Base-by-base conservation (phyloP, 2,113 vertebrate genomes). In the Rhinolophus ferrumequinum region DNA sequence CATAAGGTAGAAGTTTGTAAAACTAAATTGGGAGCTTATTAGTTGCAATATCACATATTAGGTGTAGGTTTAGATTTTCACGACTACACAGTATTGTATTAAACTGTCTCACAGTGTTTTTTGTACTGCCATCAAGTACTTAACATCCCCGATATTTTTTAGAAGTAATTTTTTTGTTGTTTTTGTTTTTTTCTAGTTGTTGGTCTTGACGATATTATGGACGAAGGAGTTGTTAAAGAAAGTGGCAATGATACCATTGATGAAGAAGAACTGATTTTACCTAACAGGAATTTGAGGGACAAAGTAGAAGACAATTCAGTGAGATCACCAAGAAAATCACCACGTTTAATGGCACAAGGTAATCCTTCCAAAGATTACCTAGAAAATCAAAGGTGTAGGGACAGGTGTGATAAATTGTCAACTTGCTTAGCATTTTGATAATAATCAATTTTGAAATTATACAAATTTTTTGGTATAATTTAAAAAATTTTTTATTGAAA, bases 261-360 rank as follows among this genome's bases (percentile, higher is more conserved):
- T 95, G 98, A 98, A 7, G 99, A 98, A 97, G 99, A 99, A 79
- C 90, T 99, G 97, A 98, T 98, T 95, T 98, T 98, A 90, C 98
- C 99, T 90, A 98, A 96, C 97, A 99, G 98, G 96, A 98, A 96
- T 98, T 97, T 98, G 94, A 98, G 98, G 97, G 98, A 98, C 84
- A 99, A 98, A 96, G 95, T 97, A 96, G 98, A 98, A 92, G 98
- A 99, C 95, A 87, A 97, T 24, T 98, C 98, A 90, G 97, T 99
- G 85, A 97, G 97, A 69, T 99, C 98, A 94, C 98, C 98, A 21
- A 99, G 98, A 97, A 99, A 99, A 98, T 99, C 98, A 47, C 99
- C 99, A 90, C 98, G 98, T 98, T 98, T 99, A 98, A 99, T 98
- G 98, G 98, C 98, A 85, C 99, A 99, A 98, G 99, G 99, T 99